Base-by-base conservation (phyloP, 1,140 invertebrate genomes). In the Hirudo medicinalis region DNA sequence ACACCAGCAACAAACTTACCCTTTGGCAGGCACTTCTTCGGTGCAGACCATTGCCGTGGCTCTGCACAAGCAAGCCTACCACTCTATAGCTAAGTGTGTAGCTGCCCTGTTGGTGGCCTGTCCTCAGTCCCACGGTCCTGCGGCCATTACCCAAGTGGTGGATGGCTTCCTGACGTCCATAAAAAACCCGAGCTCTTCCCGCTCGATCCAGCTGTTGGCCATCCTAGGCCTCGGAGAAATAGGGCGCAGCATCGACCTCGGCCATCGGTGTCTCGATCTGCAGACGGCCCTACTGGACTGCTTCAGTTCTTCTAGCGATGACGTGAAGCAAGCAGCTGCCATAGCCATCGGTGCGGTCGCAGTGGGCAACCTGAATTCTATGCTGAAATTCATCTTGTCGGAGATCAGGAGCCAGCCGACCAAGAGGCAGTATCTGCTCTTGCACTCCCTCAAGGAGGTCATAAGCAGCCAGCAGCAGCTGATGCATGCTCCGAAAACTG, bases 401-500 rank as follows among this genome's bases (percentile, higher is more conserved):
- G 92, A 98, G 84, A 97, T 97, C 74, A 90, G 96, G 78, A 78
- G 76, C 69, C 91, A 96, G 77, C 91, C 93, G 0, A 32, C 57
- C 29, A 93, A 92, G 78, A 85, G 92, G 74, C 95, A 99, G 81
- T 99, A 99, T 83, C 85, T 99, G 32, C 84, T 99, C 22, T 81
- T 99, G 63, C 94, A 98, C 84, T 97, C 95, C 0, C 83, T 99
- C 2, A 97, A 97, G 86, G 96, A 98, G 86, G 91, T 94, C 43
- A 70, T 54, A 67, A 53, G 72, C 25, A 71, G 72, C 22, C 40
- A 22, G 27, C 43, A 71, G 40, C 32, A 67, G 66, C 54, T 75
- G 49, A 70, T 71, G 53, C 49, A 73, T 1, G 76, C 76, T 54
- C 75, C 22, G 22, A 32, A 32, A 32, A 2, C 22, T 9, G 6